phyloP scores from a whole-genome alignment of 2,797 vertebrate species.

The Eulemur mongoz region DNA sequence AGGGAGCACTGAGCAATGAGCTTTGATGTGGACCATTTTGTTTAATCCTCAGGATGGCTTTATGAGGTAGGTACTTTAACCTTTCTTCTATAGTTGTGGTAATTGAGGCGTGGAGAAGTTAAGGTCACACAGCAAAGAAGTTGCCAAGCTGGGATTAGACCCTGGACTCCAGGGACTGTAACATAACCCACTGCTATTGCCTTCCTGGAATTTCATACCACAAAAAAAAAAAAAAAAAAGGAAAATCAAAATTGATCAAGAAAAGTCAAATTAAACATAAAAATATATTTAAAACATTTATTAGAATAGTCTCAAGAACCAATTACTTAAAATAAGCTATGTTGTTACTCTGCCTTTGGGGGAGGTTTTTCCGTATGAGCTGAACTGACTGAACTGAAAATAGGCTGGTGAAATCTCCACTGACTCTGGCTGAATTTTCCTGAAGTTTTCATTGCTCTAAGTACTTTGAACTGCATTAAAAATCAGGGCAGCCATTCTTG shows the following conservation, averaged over 20 bases:
- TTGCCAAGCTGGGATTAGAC: neutral
- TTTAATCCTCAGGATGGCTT: neutral
- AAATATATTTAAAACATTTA: constrained; percentile 5
- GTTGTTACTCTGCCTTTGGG: neutral
- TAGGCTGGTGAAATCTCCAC: neutral
- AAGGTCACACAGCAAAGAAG: neutral
- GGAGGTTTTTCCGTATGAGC: neutral
- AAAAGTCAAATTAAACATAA: constrained; percentile 53
- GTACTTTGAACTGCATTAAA: neutral
- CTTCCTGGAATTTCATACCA: constrained; percentile 22
- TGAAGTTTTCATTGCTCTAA: constrained; percentile 45
- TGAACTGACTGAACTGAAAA: neutral
- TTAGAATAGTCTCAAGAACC: neutral
- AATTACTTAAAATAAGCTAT: neutral
- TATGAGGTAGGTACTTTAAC: neutral
- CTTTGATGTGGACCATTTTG: neutral
- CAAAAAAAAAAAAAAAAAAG: neutral
- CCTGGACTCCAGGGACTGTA: neutral
- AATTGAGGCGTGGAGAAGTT: neutral
- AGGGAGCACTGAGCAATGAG: neutral
- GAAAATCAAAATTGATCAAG: neutral
- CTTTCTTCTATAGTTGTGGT: neutral
- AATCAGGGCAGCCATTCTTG: neutral
- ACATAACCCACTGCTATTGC: neutral
- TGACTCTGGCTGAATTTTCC: constrained; percentile 6